Base-by-base conservation (phyloP, 1,140 invertebrate genomes). In the Drosophila jambulina region DNA sequence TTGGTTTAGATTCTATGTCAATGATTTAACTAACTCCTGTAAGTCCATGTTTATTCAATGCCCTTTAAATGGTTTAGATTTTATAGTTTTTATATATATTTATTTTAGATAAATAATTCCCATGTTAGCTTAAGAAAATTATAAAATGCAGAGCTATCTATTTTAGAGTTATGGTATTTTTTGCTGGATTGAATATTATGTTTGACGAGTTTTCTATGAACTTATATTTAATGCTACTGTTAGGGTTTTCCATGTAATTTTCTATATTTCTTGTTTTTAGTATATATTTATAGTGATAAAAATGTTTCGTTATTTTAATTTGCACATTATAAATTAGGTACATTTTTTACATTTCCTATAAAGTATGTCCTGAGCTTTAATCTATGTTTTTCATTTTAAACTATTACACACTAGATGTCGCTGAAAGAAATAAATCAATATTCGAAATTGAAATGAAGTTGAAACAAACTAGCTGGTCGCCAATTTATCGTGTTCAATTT, bases 371-470 rank as follows among this genome's bases (percentile, higher is more conserved):
- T 17, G 2, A 54, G 2, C 27, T 36, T 36, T 21, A 53, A 6
- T 36, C 51, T 4, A 54, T 54, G 51, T 36, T 23, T 23, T 54
- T 10, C 19, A 3, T 34, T 34, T 21, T 0, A 4, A 23, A 17
- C 2, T 54, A 17, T 17, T 4, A 54, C 17, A 17, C 32, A 15
- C 8, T 23, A 34, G 51, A 54, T 36, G 32, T 21, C 32, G 19
- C 27, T 21, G 6, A 15, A 15, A 4, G 12, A 4, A 32, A 3
- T 34, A 0, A 9, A 21, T 0, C 2, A 3, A 17, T 36, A 36
- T 54, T 54, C 51, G 51, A 54, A 54, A 36, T 54, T 36, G 51
- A 54, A 54, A 10, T 10, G 4, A 23, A 54, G 32, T 53, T 54
- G 51, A 54, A 36, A 36, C 19, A 10, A 54, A 3, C 2, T 21